These are phyloP conservation scores for Bellardia bayeri DNA, from an alignment of 2,888 invertebrate species.

Conservation along the genomic window DNA sequence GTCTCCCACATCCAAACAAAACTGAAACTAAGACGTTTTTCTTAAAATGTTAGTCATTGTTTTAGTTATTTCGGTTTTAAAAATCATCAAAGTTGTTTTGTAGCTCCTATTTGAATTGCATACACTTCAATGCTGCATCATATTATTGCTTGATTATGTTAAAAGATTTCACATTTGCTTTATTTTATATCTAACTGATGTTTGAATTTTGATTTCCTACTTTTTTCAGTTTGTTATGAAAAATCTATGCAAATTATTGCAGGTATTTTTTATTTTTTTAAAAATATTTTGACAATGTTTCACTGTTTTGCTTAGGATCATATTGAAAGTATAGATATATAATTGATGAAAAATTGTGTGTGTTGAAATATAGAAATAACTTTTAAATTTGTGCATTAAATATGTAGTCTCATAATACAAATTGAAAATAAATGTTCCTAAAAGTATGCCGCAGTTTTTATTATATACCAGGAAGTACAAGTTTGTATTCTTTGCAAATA, in stretches of 20 bases:
- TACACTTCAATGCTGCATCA: background rate
- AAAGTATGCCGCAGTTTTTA: background rate
- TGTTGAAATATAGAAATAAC: background rate
- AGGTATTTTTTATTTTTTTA: background rate
- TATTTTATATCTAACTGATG: background rate
- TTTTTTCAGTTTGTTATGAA: conserved; percentile 19
- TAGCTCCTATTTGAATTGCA: too few species aligned
- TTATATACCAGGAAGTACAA: too few species aligned
- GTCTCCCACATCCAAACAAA: too few species aligned
- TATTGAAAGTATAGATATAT: conserved; percentile 45
- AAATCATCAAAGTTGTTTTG: too few species aligned
- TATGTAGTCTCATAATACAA: background rate
- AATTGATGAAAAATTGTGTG: conserved; percentile 45
- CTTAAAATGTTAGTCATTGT: too few species aligned
- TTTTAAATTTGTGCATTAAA: background rate
- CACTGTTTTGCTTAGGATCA: background rate
- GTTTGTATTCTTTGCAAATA: too few species aligned
- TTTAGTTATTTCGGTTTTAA: too few species aligned
- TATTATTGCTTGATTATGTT: conserved; percentile 57
- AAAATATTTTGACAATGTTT: conserved; percentile 17
- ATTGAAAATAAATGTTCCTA: background rate
- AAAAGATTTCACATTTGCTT: conserved; percentile 51
- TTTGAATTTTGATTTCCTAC: background rate
- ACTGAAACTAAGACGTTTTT: too few species aligned
- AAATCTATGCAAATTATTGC: conserved; percentile 50